Percentiles rank a stretch among this genome's conserved stretches.
Conservation (phyloP, 2,888 invertebrate species). For the Lycophotia porphyrea region DNA sequence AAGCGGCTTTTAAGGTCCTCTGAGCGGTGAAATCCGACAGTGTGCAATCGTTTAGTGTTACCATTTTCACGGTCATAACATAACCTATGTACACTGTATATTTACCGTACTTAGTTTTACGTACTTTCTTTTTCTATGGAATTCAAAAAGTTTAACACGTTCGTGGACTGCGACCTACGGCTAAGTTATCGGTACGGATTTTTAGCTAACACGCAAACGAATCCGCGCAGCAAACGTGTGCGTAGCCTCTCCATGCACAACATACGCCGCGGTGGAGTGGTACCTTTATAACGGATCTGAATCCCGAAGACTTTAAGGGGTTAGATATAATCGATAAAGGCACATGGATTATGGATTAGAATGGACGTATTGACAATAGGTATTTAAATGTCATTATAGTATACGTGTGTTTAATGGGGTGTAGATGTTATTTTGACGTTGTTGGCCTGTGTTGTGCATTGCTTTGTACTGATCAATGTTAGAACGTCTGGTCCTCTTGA, state of each 20-base stretch:
- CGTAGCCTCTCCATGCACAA: neutral
- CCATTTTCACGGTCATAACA: neutral
- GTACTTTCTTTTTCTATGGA: neutral
- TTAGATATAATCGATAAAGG: conserved; percentile 32
- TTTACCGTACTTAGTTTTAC: neutral
- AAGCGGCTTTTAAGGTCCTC: too few species aligned
- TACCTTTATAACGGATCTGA: neutral
- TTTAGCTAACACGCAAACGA: neutral
- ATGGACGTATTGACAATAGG: conserved; percentile 33
- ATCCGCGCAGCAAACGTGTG: too few species aligned
- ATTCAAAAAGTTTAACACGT: neutral
- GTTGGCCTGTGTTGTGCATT: conserved; percentile 5
- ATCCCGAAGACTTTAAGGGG: conserved; percentile 15
- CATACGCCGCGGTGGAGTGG: neutral
- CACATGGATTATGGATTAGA: conserved; percentile 12
- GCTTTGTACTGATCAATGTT: conserved; percentile 12
- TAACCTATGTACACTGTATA: neutral
- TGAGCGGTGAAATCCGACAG: neutral
- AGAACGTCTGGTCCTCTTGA: neutral
- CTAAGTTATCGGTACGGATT: fast-evolving
- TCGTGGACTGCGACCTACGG: neutral
- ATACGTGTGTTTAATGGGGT: neutral
- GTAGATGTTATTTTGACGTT: neutral
- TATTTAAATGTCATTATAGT: conserved; percentile 41
- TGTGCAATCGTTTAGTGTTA: neutral